Base-by-base conservation (phyloP, 2,888 invertebrate genomes). In the Leptinotarsa juncta region DNA sequence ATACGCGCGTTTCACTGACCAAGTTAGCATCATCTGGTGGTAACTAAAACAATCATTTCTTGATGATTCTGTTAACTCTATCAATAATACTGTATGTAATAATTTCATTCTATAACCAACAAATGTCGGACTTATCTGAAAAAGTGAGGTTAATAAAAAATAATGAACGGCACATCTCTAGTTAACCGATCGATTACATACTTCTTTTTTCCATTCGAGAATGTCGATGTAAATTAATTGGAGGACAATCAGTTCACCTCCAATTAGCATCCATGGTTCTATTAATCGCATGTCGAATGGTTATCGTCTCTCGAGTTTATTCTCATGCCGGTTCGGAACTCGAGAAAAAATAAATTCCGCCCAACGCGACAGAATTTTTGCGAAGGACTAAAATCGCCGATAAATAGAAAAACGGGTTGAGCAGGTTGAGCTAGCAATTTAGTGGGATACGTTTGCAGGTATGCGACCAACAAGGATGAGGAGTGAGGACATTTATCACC, bases 401-500 rank as follows among this genome's bases (percentile, higher is more conserved):
- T 62, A 51, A 67, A 51, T 32, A 53, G 67, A 67, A 67, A 26
- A 67, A 67, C 51, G 53, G 53, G 67, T 67, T 67, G 32, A 51
- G 15, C 50, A 12, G 50, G 67, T 23, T 16, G 50, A 42, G 62
- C 62, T 62, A 62, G 62, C 62, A 62, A 62, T 62, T 62, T 32
- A 62, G 67, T 53, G 53, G 10, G 67, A 32, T n/a, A 69, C 32
- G 32, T n/a, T 62, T 32, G 57, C 69, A 42, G 48, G 55, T 57
- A 69, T 69, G 50, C 57, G 57, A 69, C 57, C 69, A 57, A 57
- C 20, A 57, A 57, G 48, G 55, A 51, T 55, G 57, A 20, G 57
- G 57, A 69, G 69, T 69, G 80, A 75, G 80, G 81, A 81, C 84
- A 83, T 85, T 83, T 82, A 85, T 85, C 84, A 85, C 84, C 83